Conservation (phyloP, 2,113 vertebrate genomes). For the Microtus montanus region DNA sequence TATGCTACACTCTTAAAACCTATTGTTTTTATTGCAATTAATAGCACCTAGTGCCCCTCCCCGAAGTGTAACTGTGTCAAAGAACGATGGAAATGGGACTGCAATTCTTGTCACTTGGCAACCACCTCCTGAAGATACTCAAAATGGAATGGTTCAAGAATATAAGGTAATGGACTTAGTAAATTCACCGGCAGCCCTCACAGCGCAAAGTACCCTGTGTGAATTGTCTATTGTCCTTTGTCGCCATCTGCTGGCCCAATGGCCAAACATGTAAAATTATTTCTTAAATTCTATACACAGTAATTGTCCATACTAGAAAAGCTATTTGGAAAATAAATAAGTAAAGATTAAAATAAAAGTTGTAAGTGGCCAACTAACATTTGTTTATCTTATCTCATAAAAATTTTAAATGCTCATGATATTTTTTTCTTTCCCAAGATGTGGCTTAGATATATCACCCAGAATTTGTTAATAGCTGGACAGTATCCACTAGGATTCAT, state of each 20-base stretch:
- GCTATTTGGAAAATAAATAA: conserved; percentile 51
- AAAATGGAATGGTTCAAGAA: conserved; percentile 97
- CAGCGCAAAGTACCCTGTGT: neutral
- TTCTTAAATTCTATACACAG: neutral
- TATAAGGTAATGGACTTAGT: conserved; percentile 90
- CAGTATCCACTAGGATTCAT: neutral
- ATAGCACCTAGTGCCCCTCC: conserved; percentile 97
- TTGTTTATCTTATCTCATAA: conserved; percentile 16
- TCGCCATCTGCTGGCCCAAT: conserved; percentile 91
- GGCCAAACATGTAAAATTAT: neutral
- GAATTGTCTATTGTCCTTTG: conserved; percentile 84
- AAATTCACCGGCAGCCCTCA: neutral
- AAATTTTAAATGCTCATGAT: neutral
- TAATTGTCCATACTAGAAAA: conserved; percentile 41
- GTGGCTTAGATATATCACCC: neutral
- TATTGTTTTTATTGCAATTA: conserved; percentile 73
- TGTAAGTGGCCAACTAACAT: neutral
- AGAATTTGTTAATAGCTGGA: neutral
- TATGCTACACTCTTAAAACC: neutral
- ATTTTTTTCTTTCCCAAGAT: neutral
- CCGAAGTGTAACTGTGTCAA: conserved; percentile 93
- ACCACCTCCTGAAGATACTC: conserved; percentile 95
- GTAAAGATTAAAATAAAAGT: neutral
- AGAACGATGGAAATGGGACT: conserved; percentile 96
- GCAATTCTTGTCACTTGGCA: conserved; percentile 96